Conservation (phyloP, 2,113 vertebrate species). For the Ammodytes marinus region DNA sequence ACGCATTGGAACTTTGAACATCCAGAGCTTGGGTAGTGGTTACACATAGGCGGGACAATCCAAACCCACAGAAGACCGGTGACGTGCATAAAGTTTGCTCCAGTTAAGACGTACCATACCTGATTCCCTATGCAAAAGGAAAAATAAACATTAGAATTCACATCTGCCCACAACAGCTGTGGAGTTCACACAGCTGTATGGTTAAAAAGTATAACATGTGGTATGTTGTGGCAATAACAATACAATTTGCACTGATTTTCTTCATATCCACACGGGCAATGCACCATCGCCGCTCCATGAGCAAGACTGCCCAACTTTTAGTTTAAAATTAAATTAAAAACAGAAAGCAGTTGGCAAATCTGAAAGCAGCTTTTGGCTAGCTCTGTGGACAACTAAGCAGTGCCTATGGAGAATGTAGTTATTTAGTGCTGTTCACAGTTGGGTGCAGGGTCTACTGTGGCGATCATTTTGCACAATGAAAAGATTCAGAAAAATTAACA, state of each 20-base stretch:
- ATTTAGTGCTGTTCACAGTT: constrained; percentile 79
- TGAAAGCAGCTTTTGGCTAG: constrained; percentile 68
- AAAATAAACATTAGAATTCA: constrained; percentile 69
- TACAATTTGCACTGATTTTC: constrained; percentile 59
- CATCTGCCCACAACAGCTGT: constrained; percentile 60
- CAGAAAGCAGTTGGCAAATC: constrained; percentile 65
- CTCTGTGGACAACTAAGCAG: constrained; percentile 62
- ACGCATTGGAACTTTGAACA: constrained; percentile 51
- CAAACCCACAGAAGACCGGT: constrained; percentile 69
- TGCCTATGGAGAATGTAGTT: constrained; percentile 69
- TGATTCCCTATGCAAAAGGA: constrained; percentile 64
- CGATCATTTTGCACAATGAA: constrained; percentile 62
- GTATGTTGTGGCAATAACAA: constrained; percentile 54
- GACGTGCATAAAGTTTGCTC: constrained; percentile 77
- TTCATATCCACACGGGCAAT: constrained; percentile 53
- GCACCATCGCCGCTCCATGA: constrained; percentile 55
- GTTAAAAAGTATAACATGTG: constrained; percentile 40
- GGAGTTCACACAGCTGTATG: constrained; percentile 41
- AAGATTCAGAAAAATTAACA: constrained; percentile 54
- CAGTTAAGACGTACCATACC: constrained; percentile 79
- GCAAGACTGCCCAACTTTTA: constrained; percentile 44
- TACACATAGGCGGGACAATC: constrained; percentile 65
- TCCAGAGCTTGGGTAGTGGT: constrained; percentile 70
- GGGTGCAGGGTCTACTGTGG: constrained; percentile 72
- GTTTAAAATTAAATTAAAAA: constrained; percentile 1